Percentiles rank a stretch among this genome's conserved stretches.
These are phyloP conservation scores for Cinclus mexicanus DNA, from an alignment of 2,113 vertebrate species.

Conservation along the genomic window DNA sequence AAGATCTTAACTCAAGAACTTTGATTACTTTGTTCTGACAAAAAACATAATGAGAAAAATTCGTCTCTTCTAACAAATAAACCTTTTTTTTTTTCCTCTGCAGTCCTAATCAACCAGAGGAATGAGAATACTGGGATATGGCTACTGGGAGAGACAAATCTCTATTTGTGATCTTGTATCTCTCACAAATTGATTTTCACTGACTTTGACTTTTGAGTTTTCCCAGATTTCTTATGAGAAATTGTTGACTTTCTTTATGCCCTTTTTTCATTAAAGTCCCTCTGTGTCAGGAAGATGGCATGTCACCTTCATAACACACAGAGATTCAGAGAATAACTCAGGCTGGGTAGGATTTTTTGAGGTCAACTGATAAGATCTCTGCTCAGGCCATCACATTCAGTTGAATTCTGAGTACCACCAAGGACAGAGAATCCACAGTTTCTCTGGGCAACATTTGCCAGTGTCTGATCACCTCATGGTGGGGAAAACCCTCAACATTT, in stretches of 20 bases:
- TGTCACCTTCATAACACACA: not conserved
- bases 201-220: not conserved
- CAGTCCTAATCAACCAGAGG: not conserved
- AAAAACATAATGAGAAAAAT: not conserved
- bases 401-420: not conserved
- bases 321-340: not conserved
- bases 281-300: not conserved
- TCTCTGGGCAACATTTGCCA: not conserved
- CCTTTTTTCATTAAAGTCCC: not conserved
- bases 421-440: not conserved
- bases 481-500: accelerated
- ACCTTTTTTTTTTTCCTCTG: too few species aligned
- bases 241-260: not conserved
- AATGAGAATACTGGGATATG: not conserved
- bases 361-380: not conserved
- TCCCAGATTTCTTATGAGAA: not conserved
- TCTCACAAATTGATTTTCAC: not conserved
- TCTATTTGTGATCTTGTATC: not conserved
- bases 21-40: not conserved
- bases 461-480: accelerated
- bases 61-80: not conserved
- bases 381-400: not conserved
- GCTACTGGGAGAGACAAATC: not conserved
- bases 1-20: not conserved
- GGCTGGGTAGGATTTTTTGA: not conserved